Percentiles rank a stretch among this genome's conserved stretches.
Conservation (phyloP, 2,888 invertebrate genomes). For the Dinocampus coccinellae region DNA sequence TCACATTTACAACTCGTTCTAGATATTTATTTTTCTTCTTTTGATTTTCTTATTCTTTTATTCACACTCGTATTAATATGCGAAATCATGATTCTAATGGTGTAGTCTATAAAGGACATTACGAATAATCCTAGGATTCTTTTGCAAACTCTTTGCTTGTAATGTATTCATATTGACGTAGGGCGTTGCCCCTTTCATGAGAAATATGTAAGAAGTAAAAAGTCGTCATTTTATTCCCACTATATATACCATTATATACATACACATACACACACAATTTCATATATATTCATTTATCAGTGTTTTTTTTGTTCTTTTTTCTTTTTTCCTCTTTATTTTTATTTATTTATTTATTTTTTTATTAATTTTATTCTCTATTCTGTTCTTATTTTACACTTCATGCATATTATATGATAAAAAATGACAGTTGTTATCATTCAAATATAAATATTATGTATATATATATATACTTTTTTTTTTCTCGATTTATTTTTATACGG, state of each 20-base stretch:
- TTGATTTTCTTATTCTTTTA: not conserved
- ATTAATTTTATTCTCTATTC: constrained; percentile 4
- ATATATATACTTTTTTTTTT: not conserved
- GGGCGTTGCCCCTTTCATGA: constrained; percentile 1
- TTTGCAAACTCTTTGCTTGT: constrained; percentile 23
- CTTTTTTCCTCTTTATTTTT: not conserved
- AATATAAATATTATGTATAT: not conserved
- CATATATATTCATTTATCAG: no score
- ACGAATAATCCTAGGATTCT: constrained; percentile 47
- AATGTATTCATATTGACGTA: constrained; percentile 30
- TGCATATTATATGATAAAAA: not conserved
- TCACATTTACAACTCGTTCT: constrained; percentile 28
- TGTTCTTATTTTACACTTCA: constrained; percentile 3
- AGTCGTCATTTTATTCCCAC: not conserved
- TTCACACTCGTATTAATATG: constrained; percentile 58
- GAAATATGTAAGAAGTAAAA: not conserved
- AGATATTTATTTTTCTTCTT: no score
- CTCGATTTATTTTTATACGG: not conserved
- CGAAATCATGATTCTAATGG: constrained; percentile 64
- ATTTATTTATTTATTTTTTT: not conserved
- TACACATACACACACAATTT: not conserved
- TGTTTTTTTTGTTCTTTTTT: no score
- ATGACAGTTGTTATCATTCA: not conserved
- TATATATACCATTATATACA: not conserved
- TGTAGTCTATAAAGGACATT: constrained; percentile 58